Conservation (phyloP, 2,888 invertebrate species). For the Hirtodrosophila duncani region DNA sequence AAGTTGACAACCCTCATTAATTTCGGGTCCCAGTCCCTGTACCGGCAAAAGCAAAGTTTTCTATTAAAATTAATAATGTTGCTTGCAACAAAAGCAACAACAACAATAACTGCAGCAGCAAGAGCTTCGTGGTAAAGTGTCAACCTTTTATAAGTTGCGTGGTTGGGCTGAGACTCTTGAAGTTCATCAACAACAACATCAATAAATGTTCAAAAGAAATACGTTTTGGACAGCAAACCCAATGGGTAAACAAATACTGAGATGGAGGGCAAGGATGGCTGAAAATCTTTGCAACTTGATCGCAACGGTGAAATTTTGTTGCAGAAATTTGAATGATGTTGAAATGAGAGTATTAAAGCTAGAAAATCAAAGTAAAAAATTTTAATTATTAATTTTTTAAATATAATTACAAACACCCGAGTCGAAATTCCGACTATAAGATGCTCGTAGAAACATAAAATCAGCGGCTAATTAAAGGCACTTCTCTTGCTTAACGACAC, state of each 20-base stretch:
- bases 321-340: no score
- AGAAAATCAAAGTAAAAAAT: no score
- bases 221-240: conserved; percentile 6
- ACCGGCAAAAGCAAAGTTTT: conserved; percentile 54
- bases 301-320: conserved; percentile 24
- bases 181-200: conserved; percentile 62
- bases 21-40: conserved; percentile 28
- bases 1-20: conserved; percentile 75
- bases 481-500: no score
- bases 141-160: conserved; percentile 55
- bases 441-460: no score
- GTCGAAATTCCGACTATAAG: no score
- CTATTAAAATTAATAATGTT: conserved; percentile 76
- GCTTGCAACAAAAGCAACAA: conserved; percentile 42
- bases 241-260: conserved; percentile 20
- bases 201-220: conserved; percentile 51
- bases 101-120: conserved; percentile 39
- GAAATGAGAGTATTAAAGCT: no score
- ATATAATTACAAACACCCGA: no score
- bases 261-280: conserved; percentile 13
- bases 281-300: conserved; percentile 14
- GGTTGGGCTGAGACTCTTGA: conserved; percentile 42
- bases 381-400: no score
- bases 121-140: conserved; percentile 20
- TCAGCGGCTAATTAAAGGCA: no score